These are phyloP conservation scores for Rhagologus leucostigma DNA, from an alignment of 2,113 vertebrate species.

Conservation along the genomic window DNA sequence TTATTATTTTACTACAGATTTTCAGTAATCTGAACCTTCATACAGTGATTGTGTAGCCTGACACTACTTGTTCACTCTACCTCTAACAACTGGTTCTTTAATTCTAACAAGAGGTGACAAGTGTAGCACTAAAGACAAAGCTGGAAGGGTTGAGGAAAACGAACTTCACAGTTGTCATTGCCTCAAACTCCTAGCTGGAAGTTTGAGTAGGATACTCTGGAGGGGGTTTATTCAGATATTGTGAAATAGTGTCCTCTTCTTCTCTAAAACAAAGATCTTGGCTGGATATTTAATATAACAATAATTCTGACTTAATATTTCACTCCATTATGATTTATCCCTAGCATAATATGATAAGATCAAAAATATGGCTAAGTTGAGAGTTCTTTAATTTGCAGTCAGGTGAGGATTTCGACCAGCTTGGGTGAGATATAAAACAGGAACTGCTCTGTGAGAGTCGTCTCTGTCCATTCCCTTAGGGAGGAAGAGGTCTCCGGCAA, in stretches of 20 bases:
- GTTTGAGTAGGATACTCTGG: neutral
- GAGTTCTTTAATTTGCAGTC: neutral
- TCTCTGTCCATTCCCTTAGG: neutral
- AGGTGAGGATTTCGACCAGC: neutral
- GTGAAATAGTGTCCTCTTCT: neutral
- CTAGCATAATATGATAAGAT: neutral
- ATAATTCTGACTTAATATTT: neutral
- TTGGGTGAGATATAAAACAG: neutral
- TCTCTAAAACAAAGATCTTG: neutral
- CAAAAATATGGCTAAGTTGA: neutral
- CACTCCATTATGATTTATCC: neutral
- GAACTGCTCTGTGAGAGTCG: accelerated
- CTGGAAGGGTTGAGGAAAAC: neutral
- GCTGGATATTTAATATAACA: neutral
- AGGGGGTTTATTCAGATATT: neutral
- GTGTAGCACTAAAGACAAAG: neutral
- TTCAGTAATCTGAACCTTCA: neutral
- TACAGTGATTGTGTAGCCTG: neutral
- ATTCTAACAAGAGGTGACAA: neutral
- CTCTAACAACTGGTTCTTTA: neutral
- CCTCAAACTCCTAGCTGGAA: neutral
- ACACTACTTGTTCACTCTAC: neutral
- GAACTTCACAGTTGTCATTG: neutral
- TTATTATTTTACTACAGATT: neutral
- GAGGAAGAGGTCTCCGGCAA: neutral